Base-by-base conservation (phyloP, 1,140 invertebrate species). In the Heliconius melpomene region DNA sequence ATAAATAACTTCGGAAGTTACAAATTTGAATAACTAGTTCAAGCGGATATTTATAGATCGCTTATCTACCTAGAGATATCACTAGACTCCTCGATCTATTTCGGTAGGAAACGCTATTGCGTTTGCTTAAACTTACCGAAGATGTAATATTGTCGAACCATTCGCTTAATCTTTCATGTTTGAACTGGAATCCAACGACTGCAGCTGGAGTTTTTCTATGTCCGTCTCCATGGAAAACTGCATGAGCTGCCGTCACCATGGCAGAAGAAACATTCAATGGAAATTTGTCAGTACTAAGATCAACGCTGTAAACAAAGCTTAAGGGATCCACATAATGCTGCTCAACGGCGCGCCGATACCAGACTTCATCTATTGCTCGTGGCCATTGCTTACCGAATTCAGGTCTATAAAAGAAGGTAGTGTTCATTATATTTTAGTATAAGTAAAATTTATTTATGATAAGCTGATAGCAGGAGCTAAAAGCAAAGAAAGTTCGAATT, bases 301-400 rank as follows among this genome's bases (percentile, higher is more conserved):
- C 89, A 3, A 91, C 87, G 75, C 90, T 92, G 84, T 98, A 99
- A 0, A 99, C 97, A 89, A 98, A 99, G 83, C 97, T 98, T 3
- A 97, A 96, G 0, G 96, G 96, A 74, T 98, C 96, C 38, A 97
- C 94, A 86, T 97, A 97, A 92, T 98, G 96, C 82, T 98, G 97
- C 84, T 99, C 98, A 0, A 99, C 98, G 1, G 98, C 98, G 72
- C 98, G 95, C 83, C 97, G 97, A 90, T 99, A 99, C 97, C 98
- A 99, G 9, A 98, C 95, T 91, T 99, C 98, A 89, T 99, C 98
- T 66, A 98, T 98, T 1, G 98, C 97, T 74, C 96, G 95, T 8
- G 96, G 97, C 91, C 97, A 96, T 70, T 96, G 92, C 79, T 95
- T 94, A 50, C 95, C 95, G 78, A 96, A 96, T 81, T 94, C 93